These are phyloP conservation scores for Athalia circularis DNA, from an alignment of 2,888 invertebrate genomes.

Conservation along the genomic window DNA sequence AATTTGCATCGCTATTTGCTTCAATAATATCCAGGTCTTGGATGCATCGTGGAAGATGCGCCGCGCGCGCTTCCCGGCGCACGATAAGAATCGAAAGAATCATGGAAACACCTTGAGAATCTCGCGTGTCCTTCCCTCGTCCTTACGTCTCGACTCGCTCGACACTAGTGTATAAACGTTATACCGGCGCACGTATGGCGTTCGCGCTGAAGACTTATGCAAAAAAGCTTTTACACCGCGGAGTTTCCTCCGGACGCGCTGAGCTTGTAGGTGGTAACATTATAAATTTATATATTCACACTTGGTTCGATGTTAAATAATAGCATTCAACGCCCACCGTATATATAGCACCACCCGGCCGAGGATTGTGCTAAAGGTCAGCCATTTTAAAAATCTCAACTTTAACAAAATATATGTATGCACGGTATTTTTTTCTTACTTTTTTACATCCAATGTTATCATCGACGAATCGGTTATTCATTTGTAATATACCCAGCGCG, in stretches of 20 bases:
- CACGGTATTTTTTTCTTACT: not conserved
- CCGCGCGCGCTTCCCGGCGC: not conserved
- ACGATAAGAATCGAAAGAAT: constrained; percentile 38
- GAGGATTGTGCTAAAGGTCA: constrained; percentile 47
- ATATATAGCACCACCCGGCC: constrained; percentile 17
- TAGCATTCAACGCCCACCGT: constrained; percentile 56
- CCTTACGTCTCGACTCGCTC: constrained; percentile 25
- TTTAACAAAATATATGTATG: not conserved
- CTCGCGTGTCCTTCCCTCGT: constrained; percentile 16
- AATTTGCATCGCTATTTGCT: too few relatives aligned
- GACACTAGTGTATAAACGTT: not conserved
- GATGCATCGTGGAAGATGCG: not conserved
- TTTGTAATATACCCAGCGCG: not conserved
- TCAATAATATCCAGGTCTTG: not conserved
- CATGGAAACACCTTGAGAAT: constrained; percentile 34
- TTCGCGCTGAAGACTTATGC: constrained; percentile 50
- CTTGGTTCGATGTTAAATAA: constrained; percentile 55
- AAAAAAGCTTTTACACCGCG: constrained; percentile 34
- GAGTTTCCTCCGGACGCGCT: constrained; percentile 37
- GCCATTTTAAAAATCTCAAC: constrained; percentile 12
- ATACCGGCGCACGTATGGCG: not conserved
- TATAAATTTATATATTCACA: constrained; percentile 57
- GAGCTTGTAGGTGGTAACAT: constrained; percentile 52
- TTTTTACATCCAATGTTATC: not conserved
- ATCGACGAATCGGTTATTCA: not conserved